Evolutionary conservation across 2,888 invertebrate genomes (phyloP).

Genomic region (Hydropsyche betteni): DNA sequence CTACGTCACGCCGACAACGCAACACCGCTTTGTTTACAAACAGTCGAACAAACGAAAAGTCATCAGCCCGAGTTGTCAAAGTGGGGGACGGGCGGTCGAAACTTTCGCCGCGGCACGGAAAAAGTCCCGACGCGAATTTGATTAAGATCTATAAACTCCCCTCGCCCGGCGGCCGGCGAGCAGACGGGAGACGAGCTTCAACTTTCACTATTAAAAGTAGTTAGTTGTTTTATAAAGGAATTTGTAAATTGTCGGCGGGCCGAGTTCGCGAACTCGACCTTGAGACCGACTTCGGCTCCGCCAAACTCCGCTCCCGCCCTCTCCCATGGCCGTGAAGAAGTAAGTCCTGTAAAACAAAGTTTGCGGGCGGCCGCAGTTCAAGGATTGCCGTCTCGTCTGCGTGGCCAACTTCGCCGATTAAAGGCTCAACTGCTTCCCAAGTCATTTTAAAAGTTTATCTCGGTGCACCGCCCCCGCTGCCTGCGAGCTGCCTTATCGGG

Average conservation of each 20-base stretch:
- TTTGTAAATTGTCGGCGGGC: slow-evolving; percentile 68
- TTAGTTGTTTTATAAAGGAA: slow-evolving; percentile 70
- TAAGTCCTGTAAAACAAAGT: slow-evolving; percentile 71
- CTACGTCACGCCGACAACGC: neutral
- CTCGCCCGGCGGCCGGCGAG: neutral
- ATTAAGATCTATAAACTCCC: slow-evolving; percentile 64
- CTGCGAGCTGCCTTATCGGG: slow-evolving; percentile 53
- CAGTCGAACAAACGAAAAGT: slow-evolving; percentile 38
- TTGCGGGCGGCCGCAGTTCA: slow-evolving; percentile 70
- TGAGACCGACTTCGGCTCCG: slow-evolving; percentile 57
- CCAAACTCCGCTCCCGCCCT: too few relatives aligned
- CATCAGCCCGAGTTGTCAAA: slow-evolving; percentile 39
- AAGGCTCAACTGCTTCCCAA: slow-evolving; percentile 71
- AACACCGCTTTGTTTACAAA: slow-evolving; percentile 21
- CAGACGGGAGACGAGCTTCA: slow-evolving; percentile 60
- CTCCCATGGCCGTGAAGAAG: slow-evolving; percentile 60
- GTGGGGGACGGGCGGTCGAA: slow-evolving; percentile 1
- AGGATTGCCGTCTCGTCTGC: slow-evolving; percentile 70
- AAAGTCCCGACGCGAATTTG: slow-evolving; percentile 58
- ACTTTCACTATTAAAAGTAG: slow-evolving; percentile 67
- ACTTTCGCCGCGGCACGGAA: slow-evolving; percentile 41
- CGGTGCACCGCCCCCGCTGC: slow-evolving; percentile 50
- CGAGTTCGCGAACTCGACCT: slow-evolving; percentile 70
- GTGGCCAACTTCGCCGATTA: slow-evolving; percentile 71
- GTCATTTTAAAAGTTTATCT: slow-evolving; percentile 71